Conservation (phyloP, 2,113 vertebrate genomes). For the Chionomys nivalis region DNA sequence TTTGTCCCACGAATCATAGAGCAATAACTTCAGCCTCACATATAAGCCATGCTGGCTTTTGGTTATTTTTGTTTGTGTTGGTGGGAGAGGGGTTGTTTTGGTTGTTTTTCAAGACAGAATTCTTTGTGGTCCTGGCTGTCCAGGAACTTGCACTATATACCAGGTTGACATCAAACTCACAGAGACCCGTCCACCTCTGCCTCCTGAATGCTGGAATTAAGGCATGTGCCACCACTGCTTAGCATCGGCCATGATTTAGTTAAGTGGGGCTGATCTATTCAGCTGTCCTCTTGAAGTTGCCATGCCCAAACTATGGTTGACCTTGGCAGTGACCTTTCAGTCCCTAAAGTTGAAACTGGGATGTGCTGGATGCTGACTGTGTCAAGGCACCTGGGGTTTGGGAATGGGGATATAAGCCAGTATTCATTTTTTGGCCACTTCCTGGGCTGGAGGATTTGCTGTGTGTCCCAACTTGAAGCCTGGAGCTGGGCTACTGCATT, state of each 20-base stretch:
- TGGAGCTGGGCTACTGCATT: background rate
- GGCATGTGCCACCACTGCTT: background rate
- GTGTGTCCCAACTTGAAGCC: background rate
- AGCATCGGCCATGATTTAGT: background rate
- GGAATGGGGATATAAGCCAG: background rate
- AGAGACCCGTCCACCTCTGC: background rate
- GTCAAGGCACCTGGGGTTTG: background rate
- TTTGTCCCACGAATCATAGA: background rate
- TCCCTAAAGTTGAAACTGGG: background rate
- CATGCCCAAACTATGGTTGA: background rate
- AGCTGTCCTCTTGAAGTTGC: background rate
- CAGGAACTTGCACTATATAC: background rate
- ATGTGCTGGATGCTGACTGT: background rate
- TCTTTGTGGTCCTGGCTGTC: background rate
- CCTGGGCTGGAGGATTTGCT: background rate
- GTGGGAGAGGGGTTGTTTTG: too few species aligned
- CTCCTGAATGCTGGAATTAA: background rate
- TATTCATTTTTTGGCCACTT: background rate
- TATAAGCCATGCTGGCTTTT: background rate
- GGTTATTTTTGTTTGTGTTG: too few species aligned
- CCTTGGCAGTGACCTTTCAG: background rate
- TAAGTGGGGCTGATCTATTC: background rate
- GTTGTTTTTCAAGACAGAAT: background rate
- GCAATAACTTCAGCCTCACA: background rate
- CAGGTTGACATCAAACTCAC: background rate